Conservation (phyloP, 53 echinoderm and acorn worm genomes). For the Luidia sarsii region DNA sequence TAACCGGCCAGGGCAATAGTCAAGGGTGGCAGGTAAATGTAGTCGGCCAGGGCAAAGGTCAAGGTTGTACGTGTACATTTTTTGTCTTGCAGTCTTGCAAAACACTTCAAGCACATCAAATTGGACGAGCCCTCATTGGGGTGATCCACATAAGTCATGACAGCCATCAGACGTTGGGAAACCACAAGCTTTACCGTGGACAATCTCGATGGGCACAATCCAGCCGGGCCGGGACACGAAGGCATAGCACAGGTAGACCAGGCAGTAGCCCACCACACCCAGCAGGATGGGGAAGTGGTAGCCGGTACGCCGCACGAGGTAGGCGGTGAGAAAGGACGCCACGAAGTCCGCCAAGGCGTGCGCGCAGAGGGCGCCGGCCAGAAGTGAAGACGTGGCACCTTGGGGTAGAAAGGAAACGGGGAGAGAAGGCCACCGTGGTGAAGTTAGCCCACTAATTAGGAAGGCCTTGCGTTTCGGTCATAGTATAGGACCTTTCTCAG, state of each 20-base stretch:
- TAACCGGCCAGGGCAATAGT: too few species aligned
- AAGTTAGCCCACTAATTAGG: too few species aligned
- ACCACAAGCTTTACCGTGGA: constrained; percentile 47
- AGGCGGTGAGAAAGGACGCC: constrained; percentile 46
- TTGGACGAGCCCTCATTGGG: too few species aligned
- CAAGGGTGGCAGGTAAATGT: too few species aligned
- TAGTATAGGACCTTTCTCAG: background rate
- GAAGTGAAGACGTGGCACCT: constrained; percentile 29
- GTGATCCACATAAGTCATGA: too few species aligned
- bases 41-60: too few species aligned
- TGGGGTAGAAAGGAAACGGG: background rate
- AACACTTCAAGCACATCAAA: too few species aligned
- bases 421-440: background rate
- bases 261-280: constrained; percentile 51
- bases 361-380: constrained; percentile 1
- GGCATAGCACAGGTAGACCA: constrained; percentile 63
- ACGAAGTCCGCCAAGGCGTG: constrained; percentile 18
- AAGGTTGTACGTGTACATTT: too few species aligned
- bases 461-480: too few species aligned
- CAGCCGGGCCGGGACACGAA: constrained; percentile 51
- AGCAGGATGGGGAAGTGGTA: constrained; percentile 41
- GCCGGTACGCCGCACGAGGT: constrained; percentile 31
- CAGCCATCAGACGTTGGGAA: too few species aligned
- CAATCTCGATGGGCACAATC: constrained; percentile 49
- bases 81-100: too few species aligned